Evolutionary conservation across 1,140 invertebrate species (phyloP).

Genomic region (Drosophila punjabiensis): DNA sequence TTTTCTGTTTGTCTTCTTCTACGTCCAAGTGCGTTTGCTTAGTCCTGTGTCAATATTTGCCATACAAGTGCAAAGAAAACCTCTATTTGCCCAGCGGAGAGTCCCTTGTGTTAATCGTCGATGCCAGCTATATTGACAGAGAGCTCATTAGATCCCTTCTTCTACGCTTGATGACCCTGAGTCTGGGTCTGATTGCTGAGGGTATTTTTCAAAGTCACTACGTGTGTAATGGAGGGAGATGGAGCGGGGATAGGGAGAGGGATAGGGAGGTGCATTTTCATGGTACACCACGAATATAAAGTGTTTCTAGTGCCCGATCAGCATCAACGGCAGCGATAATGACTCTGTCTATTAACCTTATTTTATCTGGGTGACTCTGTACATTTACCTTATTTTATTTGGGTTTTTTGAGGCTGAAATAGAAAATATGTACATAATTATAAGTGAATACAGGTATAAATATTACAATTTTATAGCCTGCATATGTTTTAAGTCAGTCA

Average conservation of each 20-base stretch:
- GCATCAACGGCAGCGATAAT: slow-evolving; percentile 16
- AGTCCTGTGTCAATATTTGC: slow-evolving; percentile 56
- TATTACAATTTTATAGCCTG: not conserved
- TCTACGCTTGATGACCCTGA: slow-evolving; percentile 38
- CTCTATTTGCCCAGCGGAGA: slow-evolving; percentile 34
- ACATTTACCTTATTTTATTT: not conserved
- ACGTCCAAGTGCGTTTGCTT: slow-evolving; percentile 31
- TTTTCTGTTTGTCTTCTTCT: slow-evolving; percentile 37
- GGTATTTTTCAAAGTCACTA: slow-evolving; percentile 45
- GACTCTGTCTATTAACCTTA: not conserved
- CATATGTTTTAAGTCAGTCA: not conserved
- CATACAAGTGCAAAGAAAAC: slow-evolving; percentile 54
- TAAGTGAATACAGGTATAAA: not conserved
- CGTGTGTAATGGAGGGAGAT: not conserved
- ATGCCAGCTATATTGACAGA: slow-evolving; percentile 48
- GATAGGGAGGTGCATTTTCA: not conserved
- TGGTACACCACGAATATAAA: slow-evolving; percentile 1
- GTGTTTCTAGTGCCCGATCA: slow-evolving; percentile 15
- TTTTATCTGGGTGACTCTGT: not conserved
- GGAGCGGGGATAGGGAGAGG: not conserved
- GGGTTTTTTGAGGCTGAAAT: not conserved
- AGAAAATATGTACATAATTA: not conserved
- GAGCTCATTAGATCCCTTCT: slow-evolving; percentile 50
- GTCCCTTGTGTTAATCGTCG: slow-evolving; percentile 47
- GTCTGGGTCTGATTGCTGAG: slow-evolving; percentile 15